Evolutionary conservation across 1,140 invertebrate species (phyloP).

Genomic region (Helicoverpa zea): DNA sequence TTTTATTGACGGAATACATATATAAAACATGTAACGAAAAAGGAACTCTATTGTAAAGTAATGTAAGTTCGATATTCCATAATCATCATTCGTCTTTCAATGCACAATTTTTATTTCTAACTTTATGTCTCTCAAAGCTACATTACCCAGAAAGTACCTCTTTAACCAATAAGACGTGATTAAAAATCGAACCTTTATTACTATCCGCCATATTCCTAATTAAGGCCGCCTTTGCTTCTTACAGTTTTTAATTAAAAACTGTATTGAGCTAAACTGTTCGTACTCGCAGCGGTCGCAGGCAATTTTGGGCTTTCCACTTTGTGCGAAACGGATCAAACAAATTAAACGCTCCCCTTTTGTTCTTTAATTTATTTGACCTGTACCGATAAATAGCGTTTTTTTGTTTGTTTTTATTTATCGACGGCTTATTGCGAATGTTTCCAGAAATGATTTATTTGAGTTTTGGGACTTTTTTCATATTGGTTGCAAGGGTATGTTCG

Average conservation of each 20-base stretch:
- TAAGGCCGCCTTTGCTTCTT: slow-evolving; percentile 27
- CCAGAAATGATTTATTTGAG: slow-evolving; percentile 48
- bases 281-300: slow-evolving; percentile 3
- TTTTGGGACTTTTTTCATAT: slow-evolving; percentile 32
- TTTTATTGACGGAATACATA: no score
- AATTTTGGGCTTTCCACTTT: slow-evolving; percentile 50
- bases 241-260: slow-evolving; percentile 40
- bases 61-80: no score
- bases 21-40: no score
- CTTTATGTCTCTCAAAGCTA: no score
- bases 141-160: no score
- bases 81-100: background rate
- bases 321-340: slow-evolving; percentile 50
- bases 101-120: no score
- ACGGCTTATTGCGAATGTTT: slow-evolving; percentile 53
- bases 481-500: slow-evolving; percentile 21
- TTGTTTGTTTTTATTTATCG: slow-evolving; percentile 52
- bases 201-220: slow-evolving; percentile 11
- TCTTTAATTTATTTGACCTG: slow-evolving; percentile 53
- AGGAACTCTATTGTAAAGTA: no score
- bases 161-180: slow-evolving; percentile 21
- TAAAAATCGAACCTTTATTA: slow-evolving; percentile 45
- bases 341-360: slow-evolving; percentile 53
- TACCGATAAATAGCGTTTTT: slow-evolving; percentile 52
- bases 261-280: slow-evolving; percentile 28